Conservation (phyloP, 1,140 invertebrate species). For the Myzus persicae region DNA sequence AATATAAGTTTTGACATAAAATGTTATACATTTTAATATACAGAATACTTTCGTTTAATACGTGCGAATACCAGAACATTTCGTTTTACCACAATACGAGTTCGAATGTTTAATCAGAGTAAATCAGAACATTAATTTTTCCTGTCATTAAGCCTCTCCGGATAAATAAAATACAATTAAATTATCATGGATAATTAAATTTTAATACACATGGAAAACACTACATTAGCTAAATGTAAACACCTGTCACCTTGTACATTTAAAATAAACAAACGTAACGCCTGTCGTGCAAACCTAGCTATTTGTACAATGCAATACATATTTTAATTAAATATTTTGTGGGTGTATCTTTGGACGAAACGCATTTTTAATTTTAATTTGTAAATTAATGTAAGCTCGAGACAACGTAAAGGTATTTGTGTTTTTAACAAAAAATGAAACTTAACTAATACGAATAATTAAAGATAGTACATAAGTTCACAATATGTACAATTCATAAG, state of each 20-base stretch:
- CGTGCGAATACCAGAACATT: too few species aligned
- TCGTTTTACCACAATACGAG: not conserved
- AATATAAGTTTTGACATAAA: not conserved
- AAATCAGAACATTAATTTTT: not conserved
- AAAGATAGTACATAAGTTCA: too few species aligned
- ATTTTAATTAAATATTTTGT: not conserved
- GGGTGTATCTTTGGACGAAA: not conserved
- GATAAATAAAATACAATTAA: constrained; percentile 18
- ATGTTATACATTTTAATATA: not conserved
- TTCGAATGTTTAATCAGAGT: not conserved
- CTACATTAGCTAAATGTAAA: not conserved
- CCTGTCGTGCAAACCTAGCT: not conserved
- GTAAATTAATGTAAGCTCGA: not conserved
- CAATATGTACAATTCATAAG: too few species aligned
- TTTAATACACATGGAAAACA: not conserved
- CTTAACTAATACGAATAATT: too few species aligned
- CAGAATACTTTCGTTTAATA: not conserved
- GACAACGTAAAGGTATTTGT: not conserved
- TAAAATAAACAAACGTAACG: not conserved
- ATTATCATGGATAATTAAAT: not conserved
- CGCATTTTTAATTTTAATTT: not conserved
- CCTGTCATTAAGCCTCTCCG: not conserved
- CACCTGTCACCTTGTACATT: not conserved
- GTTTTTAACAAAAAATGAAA: not conserved
- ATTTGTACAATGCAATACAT: not conserved